These are phyloP conservation scores for Phalacrocorax carbo DNA, from an alignment of 2,113 vertebrate species.

Conservation along the genomic window DNA sequence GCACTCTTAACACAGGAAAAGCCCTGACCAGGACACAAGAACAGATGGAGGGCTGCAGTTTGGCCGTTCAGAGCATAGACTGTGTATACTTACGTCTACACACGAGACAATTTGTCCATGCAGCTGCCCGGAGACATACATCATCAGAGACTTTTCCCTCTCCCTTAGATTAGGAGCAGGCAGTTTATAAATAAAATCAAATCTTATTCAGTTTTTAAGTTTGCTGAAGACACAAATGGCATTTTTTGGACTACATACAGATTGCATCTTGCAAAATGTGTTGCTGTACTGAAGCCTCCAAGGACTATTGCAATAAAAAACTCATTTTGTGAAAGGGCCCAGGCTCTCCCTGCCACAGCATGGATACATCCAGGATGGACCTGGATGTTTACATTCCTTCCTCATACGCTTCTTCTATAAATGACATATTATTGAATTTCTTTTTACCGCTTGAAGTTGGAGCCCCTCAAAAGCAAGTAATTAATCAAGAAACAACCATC, in stretches of 20 bases:
- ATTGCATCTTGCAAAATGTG: not conserved
- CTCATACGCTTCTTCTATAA: not conserved
- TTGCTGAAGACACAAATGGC: not conserved
- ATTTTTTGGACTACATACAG: not conserved
- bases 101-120: not conserved
- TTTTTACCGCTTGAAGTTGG: not conserved
- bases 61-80: not conserved
- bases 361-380: fast-evolving
- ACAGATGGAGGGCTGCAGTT: not conserved
- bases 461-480: not conserved
- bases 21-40: not conserved
- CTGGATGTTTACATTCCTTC: not conserved
- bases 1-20: not conserved
- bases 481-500: not conserved
- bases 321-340: not conserved
- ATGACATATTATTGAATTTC: not conserved
- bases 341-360: not conserved
- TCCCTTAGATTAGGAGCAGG: not conserved
- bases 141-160: not conserved
- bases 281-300: not conserved
- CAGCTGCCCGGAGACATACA: not conserved
- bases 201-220: not conserved
- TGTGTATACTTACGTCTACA: fast-evolving
- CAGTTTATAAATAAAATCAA: not conserved
- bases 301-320: not conserved